Percentiles rank a stretch among this genome's conserved stretches.
These are phyloP conservation scores for Drosophila lowei DNA, from an alignment of 1,140 invertebrate genomes.

Conservation along the genomic window DNA sequence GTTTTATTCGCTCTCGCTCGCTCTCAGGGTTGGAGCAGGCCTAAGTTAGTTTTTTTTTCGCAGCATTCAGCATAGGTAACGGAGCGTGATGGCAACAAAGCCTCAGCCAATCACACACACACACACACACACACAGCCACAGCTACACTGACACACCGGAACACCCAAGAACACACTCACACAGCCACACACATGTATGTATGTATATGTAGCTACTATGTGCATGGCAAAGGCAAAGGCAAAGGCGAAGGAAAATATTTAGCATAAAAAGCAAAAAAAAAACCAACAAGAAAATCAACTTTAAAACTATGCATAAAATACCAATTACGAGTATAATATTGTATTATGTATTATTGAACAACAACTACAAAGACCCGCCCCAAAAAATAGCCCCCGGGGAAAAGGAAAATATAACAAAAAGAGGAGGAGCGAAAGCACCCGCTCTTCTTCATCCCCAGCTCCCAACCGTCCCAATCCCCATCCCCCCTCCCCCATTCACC, in stretches of 20 bases:
- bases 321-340: slow-evolving; percentile 42
- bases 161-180: slow-evolving; percentile 1
- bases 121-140: background rate
- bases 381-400: slow-evolving; percentile 1
- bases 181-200: slow-evolving; percentile 28
- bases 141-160: slow-evolving; percentile 2
- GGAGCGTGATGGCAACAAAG: background rate
- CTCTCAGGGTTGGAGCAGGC: too few relatives aligned
- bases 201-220: slow-evolving; percentile 51
- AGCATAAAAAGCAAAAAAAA: slow-evolving; percentile 54
- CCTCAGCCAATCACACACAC: slow-evolving; percentile 16
- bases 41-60: slow-evolving; percentile 5
- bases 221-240: slow-evolving; percentile 36
- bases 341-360: slow-evolving; percentile 49
- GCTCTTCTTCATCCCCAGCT: too few relatives aligned
- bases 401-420: slow-evolving; percentile 15
- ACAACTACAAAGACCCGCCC: background rate
- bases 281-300: slow-evolving; percentile 22
- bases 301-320: slow-evolving; percentile 49
- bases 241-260: slow-evolving; percentile 49
- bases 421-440: background rate
- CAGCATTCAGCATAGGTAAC: slow-evolving; percentile 1
- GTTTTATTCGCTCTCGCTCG: slow-evolving; percentile 47
- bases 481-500: too few relatives aligned
- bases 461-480: too few relatives aligned